Conservation (phyloP, 2,888 invertebrate genomes). For the Drosophila imparisetae region DNA sequence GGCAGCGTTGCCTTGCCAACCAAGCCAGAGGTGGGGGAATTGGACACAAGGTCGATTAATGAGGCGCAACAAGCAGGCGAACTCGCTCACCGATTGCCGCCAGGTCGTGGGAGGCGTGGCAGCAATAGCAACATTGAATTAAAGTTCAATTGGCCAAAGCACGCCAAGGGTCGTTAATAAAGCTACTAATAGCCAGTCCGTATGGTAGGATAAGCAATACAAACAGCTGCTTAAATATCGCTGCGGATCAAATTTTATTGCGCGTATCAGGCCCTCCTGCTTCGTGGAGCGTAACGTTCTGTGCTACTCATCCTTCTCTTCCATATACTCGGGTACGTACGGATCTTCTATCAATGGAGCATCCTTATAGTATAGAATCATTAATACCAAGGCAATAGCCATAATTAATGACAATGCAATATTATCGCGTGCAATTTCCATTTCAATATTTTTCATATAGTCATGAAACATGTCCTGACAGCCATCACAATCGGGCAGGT, state of each 20-base stretch:
- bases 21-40: background rate
- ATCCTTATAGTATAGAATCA: slow-evolving; percentile 18
- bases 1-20: slow-evolving; percentile 24
- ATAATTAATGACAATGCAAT: slow-evolving; percentile 31
- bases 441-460: slow-evolving; percentile 36
- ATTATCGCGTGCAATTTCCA: slow-evolving; percentile 58
- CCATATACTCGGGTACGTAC: slow-evolving; percentile 23
- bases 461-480: slow-evolving; percentile 28
- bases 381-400: slow-evolving; percentile 22
- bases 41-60: slow-evolving; percentile 55
- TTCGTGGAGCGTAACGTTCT: background rate
- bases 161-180: slow-evolving; percentile 61
- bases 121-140: slow-evolving; percentile 51
- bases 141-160: slow-evolving; percentile 69
- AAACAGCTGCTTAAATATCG: slow-evolving; percentile 24
- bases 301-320: slow-evolving; percentile 3
- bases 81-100: slow-evolving; percentile 6
- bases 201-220: slow-evolving; percentile 14
- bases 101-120: slow-evolving; percentile 23
- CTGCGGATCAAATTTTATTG: slow-evolving; percentile 32
- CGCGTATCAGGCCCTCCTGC: slow-evolving; percentile 6
- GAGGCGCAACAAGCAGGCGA: slow-evolving; percentile 64
- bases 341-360: slow-evolving; percentile 16
- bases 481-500: slow-evolving; percentile 37
- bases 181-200: slow-evolving; percentile 43